These are phyloP conservation scores for Cerastis rubricosa DNA, from an alignment of 2,888 invertebrate genomes.

Conservation along the genomic window DNA sequence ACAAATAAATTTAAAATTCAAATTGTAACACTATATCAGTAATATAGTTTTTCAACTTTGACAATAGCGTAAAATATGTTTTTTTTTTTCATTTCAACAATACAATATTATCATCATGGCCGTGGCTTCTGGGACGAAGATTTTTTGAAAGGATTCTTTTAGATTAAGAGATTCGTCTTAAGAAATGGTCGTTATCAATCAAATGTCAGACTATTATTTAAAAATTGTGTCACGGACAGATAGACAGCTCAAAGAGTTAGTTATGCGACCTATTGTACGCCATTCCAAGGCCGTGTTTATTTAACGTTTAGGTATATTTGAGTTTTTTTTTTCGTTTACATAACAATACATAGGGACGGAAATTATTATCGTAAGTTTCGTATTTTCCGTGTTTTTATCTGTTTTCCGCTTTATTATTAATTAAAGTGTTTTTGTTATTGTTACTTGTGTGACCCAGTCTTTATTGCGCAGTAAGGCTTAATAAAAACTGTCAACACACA, in stretches of 20 bases:
- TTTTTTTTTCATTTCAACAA: constrained; percentile 80
- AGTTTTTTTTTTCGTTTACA: constrained; percentile 2
- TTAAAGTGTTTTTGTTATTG: constrained; percentile 16
- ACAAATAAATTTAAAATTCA: constrained; percentile 87
- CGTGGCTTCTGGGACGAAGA: constrained; percentile 77
- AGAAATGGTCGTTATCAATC: constrained; percentile 79
- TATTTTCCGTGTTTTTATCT: constrained; percentile 27
- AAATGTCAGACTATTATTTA: constrained; percentile 62
- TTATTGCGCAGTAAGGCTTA: constrained; percentile 20
- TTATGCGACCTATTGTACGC: constrained; percentile 57
- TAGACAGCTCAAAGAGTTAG: constrained; percentile 74
- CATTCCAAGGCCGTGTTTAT: constrained; percentile 33
- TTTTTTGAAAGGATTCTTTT: constrained; percentile 67
- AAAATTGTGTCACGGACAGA: constrained; percentile 73
- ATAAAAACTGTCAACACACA: constrained; percentile 16
- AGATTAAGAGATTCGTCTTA: constrained; percentile 48
- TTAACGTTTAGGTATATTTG: background rate
- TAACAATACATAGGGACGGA: constrained; percentile 23
- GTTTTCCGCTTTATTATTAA: constrained; percentile 20
- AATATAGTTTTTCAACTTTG: constrained; percentile 77
- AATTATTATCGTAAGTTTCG: constrained; percentile 24
- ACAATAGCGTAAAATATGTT: constrained; percentile 86
- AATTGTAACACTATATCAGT: constrained; percentile 86
- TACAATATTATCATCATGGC: constrained; percentile 79
- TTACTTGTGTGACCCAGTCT: constrained; percentile 17